These are phyloP conservation scores for Lepus oiostolus DNA, from an alignment of 2,797 vertebrate species.

Conservation along the genomic window DNA sequence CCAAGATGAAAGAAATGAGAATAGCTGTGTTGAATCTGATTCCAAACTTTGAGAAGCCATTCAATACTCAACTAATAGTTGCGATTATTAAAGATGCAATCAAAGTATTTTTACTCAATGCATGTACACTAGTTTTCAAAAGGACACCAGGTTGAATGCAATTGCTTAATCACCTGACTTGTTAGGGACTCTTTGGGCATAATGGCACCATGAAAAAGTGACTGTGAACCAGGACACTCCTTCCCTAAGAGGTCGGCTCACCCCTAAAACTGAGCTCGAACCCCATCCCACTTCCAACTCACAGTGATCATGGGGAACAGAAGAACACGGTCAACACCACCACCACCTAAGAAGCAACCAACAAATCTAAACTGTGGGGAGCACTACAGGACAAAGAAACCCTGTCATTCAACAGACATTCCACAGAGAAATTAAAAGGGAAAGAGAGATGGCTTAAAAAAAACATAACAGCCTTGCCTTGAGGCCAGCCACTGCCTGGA, in stretches of 20 bases:
- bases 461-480: background rate
- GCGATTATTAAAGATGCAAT: background rate
- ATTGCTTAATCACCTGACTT: background rate
- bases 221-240: background rate
- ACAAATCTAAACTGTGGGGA: background rate
- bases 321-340: background rate
- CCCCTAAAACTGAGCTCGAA: background rate
- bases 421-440: background rate
- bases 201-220: background rate
- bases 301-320: background rate
- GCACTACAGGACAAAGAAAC: background rate
- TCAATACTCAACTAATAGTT: background rate
- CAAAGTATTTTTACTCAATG: constrained; percentile 1
- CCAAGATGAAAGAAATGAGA: background rate
- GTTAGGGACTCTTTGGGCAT: background rate
- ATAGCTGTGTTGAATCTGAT: background rate
- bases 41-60: background rate
- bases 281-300: no score
- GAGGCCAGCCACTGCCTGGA: no score
- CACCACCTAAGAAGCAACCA: background rate
- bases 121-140: background rate
- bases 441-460: background rate
- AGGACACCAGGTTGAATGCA: background rate
- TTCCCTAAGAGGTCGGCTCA: background rate
- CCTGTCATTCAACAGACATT: background rate